Conservation (phyloP, 2,888 invertebrate genomes). For the Onchidella celtica region DNA sequence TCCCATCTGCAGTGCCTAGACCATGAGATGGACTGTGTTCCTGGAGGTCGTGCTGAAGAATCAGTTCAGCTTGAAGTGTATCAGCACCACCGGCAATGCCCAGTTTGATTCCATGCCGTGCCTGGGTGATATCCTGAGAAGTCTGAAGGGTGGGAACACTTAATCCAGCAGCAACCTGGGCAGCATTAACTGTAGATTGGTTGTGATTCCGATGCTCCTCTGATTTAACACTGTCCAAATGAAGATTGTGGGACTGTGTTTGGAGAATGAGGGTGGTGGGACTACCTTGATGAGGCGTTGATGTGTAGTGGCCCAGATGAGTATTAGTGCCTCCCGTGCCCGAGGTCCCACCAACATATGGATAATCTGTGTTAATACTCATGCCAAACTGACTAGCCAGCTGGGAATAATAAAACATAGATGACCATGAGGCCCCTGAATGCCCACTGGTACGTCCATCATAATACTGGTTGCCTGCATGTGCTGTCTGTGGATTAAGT, state of each 20-base stretch:
- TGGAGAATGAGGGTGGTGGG: slow-evolving; percentile 39
- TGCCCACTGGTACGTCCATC: slow-evolving; percentile 22
- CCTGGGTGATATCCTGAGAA: no score
- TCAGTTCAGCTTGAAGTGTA: slow-evolving; percentile 16
- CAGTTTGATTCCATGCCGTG: slow-evolving; percentile 16
- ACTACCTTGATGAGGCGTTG: slow-evolving; percentile 26
- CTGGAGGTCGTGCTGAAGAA: slow-evolving; percentile 11
- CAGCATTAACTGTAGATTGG: slow-evolving; percentile 1
- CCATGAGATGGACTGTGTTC: slow-evolving; percentile 32
- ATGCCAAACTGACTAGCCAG: slow-evolving; percentile 63
- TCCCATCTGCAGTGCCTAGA: slow-evolving; percentile 10
- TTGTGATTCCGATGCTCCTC: slow-evolving; percentile 30
- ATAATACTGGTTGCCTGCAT: slow-evolving; percentile 43
- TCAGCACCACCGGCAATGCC: not conserved
- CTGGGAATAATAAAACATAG: slow-evolving; percentile 63
- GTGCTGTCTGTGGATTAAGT: slow-evolving; percentile 31
- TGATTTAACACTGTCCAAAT: slow-evolving; percentile 11
- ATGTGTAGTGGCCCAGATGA: slow-evolving; percentile 24
- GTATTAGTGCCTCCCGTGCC: not conserved
- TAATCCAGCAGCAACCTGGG: not conserved
- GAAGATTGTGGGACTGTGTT: slow-evolving; percentile 17
- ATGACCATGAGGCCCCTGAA: slow-evolving; percentile 50
- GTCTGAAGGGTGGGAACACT: no score
- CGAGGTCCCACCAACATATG: slow-evolving; percentile 32
- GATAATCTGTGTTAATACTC: slow-evolving; percentile 56